A percentile compares a stretch with the other conserved stretches of the same genome.
Conservation (phyloP, 2,113 vertebrate genomes). For the Oriolus oriolus region DNA sequence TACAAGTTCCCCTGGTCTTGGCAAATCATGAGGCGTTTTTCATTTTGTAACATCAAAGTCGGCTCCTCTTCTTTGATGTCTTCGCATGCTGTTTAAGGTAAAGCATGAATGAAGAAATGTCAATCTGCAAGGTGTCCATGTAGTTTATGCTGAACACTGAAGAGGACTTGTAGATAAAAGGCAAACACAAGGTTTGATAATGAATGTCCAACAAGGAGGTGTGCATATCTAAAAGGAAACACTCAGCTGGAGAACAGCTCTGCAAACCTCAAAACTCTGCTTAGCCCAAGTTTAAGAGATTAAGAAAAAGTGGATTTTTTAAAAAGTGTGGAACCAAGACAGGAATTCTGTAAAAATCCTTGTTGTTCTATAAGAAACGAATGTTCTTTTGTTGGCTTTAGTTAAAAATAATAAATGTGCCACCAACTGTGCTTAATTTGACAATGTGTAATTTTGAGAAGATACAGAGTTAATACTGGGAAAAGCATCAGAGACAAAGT, state of each 20-base stretch:
- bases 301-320: slow-evolving; percentile 44
- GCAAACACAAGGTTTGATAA: slow-evolving; percentile 91
- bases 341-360: background rate
- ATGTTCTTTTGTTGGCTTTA: background rate
- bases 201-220: slow-evolving; percentile 91
- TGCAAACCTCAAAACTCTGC: slow-evolving; percentile 70
- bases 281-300: slow-evolving; percentile 69
- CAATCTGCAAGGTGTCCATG: slow-evolving; percentile 96
- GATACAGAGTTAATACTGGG: background rate
- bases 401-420: background rate
- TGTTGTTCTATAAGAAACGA: background rate
- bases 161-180: slow-evolving; percentile 93
- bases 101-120: slow-evolving; percentile 97
- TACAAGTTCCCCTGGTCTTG: slow-evolving; percentile 89
- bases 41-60: slow-evolving; percentile 95
- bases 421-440: slow-evolving; percentile 22
- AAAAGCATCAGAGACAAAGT: background rate
- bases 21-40: slow-evolving; percentile 91
- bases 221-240: slow-evolving; percentile 74
- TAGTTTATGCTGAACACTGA: slow-evolving; percentile 94
- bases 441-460: background rate
- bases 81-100: slow-evolving; percentile 96
- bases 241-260: slow-evolving; percentile 71
- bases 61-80: slow-evolving; percentile 88
- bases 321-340: background rate